Base-by-base conservation (phyloP, 2,797 vertebrate species). In the Neosilurus hyrtlii region DNA sequence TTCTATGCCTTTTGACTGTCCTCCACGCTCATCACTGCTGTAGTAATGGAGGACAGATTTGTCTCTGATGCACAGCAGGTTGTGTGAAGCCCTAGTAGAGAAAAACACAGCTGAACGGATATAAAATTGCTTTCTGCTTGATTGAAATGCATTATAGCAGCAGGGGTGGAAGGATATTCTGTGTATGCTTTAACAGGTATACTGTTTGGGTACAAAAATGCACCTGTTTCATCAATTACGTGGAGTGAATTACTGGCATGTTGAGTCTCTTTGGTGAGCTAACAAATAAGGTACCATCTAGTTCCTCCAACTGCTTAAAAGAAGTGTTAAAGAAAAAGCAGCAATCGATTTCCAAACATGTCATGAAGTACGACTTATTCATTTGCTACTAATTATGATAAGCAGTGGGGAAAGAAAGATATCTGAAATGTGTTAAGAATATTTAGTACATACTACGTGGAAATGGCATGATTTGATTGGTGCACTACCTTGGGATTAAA, bases 81-180 rank as follows among this genome's bases (percentile, higher is more conserved):
- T 9, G 43, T 20, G 59, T 52, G 24, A 65, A 79, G n/a, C 16
- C 49, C 26, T 79, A 20, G 43, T 52, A 20, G 22, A 66, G 61
- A 65, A 54, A 79, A 52, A 30, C 76, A 65, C 37, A 79, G 16
- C 73, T 54, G 76, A 65, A 79, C 65, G 76, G 61, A 51, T 79
- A 63, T 79, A 49, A 79, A 66, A 79, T 79, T 65, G 61, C 59
- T 79, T 66, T 79, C 43, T 52, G 61, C 49, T 75, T 59, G 73
- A 75, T 59, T 51, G 37, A 52, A 79, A 65, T 65, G 37, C 76
- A 79, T 79, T 79, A 65, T 52, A 63, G 62, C 76, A 63, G 59
- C 61, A 79, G 59, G 76, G 24, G 43, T 52, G n/a, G 76, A 75
- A 75, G 30, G 54, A 75, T 57, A 59, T n/a, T 75, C 54, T 2